These are phyloP conservation scores for Ophioninae sp. DNA, from an alignment of 2,888 invertebrate genomes.

Conservation along the genomic window DNA sequence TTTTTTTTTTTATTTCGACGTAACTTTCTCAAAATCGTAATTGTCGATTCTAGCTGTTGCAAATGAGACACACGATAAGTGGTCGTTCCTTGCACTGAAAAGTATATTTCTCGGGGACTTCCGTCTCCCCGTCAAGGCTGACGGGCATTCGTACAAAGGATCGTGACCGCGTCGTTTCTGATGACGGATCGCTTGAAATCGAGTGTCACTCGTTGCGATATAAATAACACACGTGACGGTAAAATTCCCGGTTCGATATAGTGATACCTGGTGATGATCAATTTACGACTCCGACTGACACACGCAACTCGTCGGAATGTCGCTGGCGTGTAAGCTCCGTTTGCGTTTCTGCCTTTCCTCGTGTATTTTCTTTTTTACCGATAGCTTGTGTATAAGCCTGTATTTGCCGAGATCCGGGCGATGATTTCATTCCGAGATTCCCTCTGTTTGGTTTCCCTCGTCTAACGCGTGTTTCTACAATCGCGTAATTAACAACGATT, in stretches of 20 bases:
- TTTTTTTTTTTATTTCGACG: too few relatives aligned
- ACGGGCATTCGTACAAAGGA: conserved; percentile 4
- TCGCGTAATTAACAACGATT: conserved; percentile 29
- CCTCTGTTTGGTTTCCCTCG: conserved; percentile 23
- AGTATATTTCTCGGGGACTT: conserved; percentile 34
- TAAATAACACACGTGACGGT: conserved; percentile 40
- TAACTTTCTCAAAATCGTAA: not conserved
- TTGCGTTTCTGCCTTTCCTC: not conserved
- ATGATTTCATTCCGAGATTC: conserved; percentile 5
- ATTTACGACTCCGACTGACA: conserved; percentile 20
- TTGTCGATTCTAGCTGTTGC: not conserved
- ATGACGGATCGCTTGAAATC: conserved; percentile 55
- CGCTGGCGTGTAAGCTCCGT: not conserved
- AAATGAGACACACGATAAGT: not conserved
- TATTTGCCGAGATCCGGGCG: not conserved
- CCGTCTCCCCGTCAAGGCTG: conserved; percentile 15
- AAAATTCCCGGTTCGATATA: conserved; percentile 30
- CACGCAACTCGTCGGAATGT: conserved; percentile 6
- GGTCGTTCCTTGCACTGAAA: not conserved
- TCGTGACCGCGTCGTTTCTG: conserved; percentile 15
- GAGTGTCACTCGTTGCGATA: conserved; percentile 26
- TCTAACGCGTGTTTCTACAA: conserved; percentile 10
- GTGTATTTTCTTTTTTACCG: not conserved
- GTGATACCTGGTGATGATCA: conserved; percentile 39
- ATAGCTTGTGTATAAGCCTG: not conserved